Evolutionary conservation across 2,113 vertebrate species (phyloP), one percentile per base, ranked within the genome.

Genomic region (Gorsachius goisagi): DNA sequence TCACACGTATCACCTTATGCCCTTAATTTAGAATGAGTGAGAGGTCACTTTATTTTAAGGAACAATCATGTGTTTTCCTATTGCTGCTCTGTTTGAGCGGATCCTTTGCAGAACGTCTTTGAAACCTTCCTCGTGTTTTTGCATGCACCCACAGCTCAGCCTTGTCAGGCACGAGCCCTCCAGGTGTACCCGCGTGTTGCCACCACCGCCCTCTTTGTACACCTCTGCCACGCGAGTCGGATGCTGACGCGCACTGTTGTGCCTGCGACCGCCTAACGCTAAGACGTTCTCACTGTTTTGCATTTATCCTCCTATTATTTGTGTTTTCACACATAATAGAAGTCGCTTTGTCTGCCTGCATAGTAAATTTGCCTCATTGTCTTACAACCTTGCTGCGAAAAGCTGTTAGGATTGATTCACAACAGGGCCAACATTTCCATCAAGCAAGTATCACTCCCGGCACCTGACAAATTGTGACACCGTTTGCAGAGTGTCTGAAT

Each of bases 291-390:
- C 93, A 26, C 49, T 96, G 50, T 41, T 88, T 91, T 84, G 75
- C 95, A 86, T 91, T 96, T 93, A 94, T 96, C 75, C 85, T 76
- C 93, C 50, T 66, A 96, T 97, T 98, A 97, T 98, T 98, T 98
- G 95, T 97, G 91, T 88, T 96, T 97, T 89, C 91, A 91, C 95
- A 90, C 95, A 95, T 88, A 95, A 97, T 96, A 96, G 93, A 68
- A 92, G 82, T 87, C 11, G 53, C 97, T 97, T 96, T 97, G 96
- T 96, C 96, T 97, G 96, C 62, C 75, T 85, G 87, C 67, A n/a
- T 83, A 86, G 94, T 90, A 97, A 97, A 97, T 96, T 97, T 12
- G 13, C 75, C 78, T 95, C 97, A 97, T 95, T 98, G 97, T 98
- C 96, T 98, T 94, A 95, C 97, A 97, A 75, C 91, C 97, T 97